Conservation (phyloP, 2,113 vertebrate genomes). For the Euleptes europaea region DNA sequence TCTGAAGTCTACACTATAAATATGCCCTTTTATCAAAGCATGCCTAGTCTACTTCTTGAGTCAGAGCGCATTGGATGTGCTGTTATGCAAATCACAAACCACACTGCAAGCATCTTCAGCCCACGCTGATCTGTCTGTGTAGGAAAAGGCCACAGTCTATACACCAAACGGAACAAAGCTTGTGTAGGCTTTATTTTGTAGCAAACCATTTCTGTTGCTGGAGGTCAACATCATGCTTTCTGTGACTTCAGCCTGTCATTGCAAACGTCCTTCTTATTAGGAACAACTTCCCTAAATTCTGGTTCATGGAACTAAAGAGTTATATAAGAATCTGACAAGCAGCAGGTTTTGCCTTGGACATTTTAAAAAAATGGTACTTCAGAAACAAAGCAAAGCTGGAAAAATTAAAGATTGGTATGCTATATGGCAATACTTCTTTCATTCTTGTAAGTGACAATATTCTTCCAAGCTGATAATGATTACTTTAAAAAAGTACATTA, state of each 20-base stretch:
- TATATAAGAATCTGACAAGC: neutral
- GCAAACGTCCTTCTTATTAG: slow-evolving; percentile 11
- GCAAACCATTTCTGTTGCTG: no score
- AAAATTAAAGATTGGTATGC: neutral
- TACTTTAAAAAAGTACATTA: neutral
- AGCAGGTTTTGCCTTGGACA: no score
- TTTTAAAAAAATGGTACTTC: neutral
- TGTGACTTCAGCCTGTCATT: neutral
- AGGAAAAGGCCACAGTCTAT: neutral
- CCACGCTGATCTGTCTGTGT: neutral
- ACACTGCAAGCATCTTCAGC: neutral
- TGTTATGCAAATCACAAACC: no score
- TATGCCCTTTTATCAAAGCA: neutral
- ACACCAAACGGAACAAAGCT: no score
- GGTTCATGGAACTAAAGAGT: slow-evolving; percentile 1
- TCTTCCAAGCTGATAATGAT: neutral
- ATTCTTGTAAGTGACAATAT: neutral
- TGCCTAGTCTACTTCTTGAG: neutral
- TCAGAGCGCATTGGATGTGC: no score
- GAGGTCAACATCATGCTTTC: neutral
- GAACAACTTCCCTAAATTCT: slow-evolving; percentile 20
- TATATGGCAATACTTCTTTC: neutral
- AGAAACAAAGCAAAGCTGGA: neutral
- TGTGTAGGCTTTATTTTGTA: neutral
- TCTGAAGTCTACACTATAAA: neutral